Conservation (phyloP, 2,113 vertebrate species). For the Scortum barcoo region DNA sequence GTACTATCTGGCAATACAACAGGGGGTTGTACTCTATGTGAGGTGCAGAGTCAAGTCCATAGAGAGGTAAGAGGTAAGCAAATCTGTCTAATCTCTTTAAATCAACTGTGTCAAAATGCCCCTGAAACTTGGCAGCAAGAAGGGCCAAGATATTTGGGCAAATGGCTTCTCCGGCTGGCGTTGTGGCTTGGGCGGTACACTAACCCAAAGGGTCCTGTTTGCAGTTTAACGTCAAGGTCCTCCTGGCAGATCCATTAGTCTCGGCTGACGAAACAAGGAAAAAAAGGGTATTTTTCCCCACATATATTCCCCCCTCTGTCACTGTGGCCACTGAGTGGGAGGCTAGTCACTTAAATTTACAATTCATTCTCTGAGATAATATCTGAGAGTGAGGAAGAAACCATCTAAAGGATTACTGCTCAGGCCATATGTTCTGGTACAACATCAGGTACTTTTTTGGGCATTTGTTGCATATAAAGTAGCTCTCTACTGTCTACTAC, state of each 20-base stretch:
- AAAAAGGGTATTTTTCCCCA: constrained; percentile 43
- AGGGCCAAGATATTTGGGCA: constrained; percentile 39
- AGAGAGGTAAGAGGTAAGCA: constrained; percentile 27
- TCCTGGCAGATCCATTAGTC: constrained; percentile 79
- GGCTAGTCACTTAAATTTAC: constrained; percentile 7
- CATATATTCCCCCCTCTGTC: constrained; percentile 23
- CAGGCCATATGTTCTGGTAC: neutral
- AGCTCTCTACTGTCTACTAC: too few relatives aligned
- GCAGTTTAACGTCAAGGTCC: constrained; percentile 45
- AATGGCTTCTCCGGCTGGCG: constrained; percentile 69
- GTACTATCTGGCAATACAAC: constrained; percentile 18
- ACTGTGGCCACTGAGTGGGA: constrained; percentile 54
- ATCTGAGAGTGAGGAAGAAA: constrained; percentile 23
- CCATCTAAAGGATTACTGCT: neutral
- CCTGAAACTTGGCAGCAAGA: constrained; percentile 26
- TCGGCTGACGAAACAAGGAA: constrained; percentile 63
- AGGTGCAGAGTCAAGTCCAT: constrained; percentile 1
- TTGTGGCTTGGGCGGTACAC: constrained; percentile 56
- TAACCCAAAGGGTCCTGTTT: constrained; percentile 62
- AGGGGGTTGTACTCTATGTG: neutral
- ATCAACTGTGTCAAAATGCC: constrained; percentile 56
- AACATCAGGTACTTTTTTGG: neutral
- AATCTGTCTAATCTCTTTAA: constrained; percentile 48
- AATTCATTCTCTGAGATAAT: constrained; percentile 42
- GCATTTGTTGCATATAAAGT: too few relatives aligned